These are phyloP conservation scores for Eupithecia abbreviata DNA, from an alignment of 2,888 invertebrate genomes.

Conservation along the genomic window DNA sequence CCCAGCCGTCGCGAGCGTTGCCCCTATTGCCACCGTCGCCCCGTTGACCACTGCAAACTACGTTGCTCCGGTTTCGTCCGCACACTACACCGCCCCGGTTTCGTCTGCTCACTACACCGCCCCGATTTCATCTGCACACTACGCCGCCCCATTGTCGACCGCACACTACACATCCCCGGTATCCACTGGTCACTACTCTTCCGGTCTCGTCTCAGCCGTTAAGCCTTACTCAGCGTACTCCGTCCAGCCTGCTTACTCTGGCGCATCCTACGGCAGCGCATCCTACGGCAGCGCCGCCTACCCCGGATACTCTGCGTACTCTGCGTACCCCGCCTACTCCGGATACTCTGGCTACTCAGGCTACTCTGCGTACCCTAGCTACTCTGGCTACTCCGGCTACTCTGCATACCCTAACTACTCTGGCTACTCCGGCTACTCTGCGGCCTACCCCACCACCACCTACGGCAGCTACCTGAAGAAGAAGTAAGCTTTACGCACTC, in stretches of 20 bases:
- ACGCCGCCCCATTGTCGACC: not conserved
- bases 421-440: conserved; percentile 29
- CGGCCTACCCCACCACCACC: conserved; percentile 20
- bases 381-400: conserved; percentile 8
- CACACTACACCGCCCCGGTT: conserved; percentile 17
- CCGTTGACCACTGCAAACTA: conserved; percentile 14
- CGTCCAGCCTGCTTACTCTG: conserved; percentile 7
- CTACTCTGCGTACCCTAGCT: conserved; percentile 19
- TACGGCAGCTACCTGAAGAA: conserved; percentile 35
- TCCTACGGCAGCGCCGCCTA: conserved; percentile 26
- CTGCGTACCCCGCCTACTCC: conserved; percentile 21
- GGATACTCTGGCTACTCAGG: conserved; percentile 5
- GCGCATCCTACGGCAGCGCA: conserved; percentile 24
- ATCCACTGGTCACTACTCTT: conserved; percentile 1
- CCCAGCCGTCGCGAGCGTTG: conserved; percentile 20
- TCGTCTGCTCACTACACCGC: not conserved
- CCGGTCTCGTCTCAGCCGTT: conserved; percentile 3
- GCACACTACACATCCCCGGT: not conserved
- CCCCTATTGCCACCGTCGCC: conserved; percentile 15
- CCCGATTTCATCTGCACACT: not conserved
- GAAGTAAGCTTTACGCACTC: conserved; percentile 24
- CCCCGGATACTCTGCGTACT: conserved; percentile 14
- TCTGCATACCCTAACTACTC: conserved; percentile 35
- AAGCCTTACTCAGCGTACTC: conserved; percentile 32
- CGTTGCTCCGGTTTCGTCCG: conserved; percentile 14